Conservation (phyloP, 2,888 invertebrate genomes). For the Osmoderma eremita region DNA sequence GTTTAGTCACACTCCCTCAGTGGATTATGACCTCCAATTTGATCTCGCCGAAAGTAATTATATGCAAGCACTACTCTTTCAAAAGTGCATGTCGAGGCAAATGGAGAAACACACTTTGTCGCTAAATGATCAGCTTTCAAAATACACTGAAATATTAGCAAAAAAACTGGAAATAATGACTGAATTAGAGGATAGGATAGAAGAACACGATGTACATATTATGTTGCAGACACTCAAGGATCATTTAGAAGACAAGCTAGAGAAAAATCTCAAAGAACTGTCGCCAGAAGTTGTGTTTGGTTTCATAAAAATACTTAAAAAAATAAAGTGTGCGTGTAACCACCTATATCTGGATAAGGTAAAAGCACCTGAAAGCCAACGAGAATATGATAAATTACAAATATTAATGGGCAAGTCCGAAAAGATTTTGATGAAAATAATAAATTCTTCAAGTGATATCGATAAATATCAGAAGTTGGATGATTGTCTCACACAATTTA, state of each 20-base stretch:
- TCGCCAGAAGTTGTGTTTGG: conserved; percentile 13
- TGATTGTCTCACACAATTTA: neutral
- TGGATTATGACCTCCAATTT: conserved; percentile 27
- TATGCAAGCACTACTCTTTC: conserved; percentile 20
- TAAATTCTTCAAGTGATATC: neutral
- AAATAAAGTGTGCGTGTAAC: neutral
- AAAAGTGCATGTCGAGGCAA: neutral
- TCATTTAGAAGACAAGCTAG: conserved; percentile 6
- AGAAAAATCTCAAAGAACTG: conserved; percentile 16
- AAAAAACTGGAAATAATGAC: neutral
- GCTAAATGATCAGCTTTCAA: conserved; percentile 31
- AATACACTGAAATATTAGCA: conserved; percentile 14
- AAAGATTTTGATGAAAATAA: conserved; percentile 9
- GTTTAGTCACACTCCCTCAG: neutral
- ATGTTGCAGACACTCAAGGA: neutral
- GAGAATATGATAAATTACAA: conserved; percentile 13
- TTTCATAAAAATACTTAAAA: neutral
- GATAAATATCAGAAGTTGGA: conserved; percentile 12
- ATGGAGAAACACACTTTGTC: conserved; percentile 9
- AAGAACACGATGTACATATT: neutral
- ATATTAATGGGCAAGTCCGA: neutral
- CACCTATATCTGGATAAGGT: conserved; percentile 14
- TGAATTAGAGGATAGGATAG: neutral
- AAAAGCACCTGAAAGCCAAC: conserved; percentile 2
- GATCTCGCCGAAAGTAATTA: conserved; percentile 32